These are phyloP conservation scores for Phalacrocorax brasilianus DNA, from an alignment of 2,113 vertebrate genomes.

Conservation along the genomic window DNA sequence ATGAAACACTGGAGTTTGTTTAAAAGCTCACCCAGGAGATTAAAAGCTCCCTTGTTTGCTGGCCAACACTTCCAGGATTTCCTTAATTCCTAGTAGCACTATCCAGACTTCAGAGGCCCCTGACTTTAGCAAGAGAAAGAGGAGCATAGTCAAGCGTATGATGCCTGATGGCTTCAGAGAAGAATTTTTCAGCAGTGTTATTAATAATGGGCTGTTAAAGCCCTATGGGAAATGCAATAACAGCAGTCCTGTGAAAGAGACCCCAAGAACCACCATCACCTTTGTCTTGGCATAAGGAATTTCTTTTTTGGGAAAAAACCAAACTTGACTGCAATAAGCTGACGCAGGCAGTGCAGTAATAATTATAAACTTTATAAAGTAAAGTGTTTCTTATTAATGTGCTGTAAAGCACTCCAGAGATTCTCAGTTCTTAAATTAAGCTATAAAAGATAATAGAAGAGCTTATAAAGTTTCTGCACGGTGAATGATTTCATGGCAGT, in stretches of 20 bases:
- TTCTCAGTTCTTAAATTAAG: constrained; percentile 21
- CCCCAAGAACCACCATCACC: background rate
- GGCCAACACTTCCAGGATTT: background rate
- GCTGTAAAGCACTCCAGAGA: constrained; percentile 10
- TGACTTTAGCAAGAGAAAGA: background rate
- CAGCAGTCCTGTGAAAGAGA: background rate
- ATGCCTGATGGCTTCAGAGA: background rate
- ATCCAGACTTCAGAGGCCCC: background rate
- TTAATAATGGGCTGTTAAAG: background rate
- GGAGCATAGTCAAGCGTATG: background rate
- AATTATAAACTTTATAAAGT: constrained; percentile 34
- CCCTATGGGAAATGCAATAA: background rate
- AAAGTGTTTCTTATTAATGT: constrained; percentile 23
- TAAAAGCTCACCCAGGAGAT: background rate
- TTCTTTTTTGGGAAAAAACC: background rate
- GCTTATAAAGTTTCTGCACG: constrained; percentile 32
- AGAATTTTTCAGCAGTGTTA: background rate
- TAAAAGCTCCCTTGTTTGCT: background rate
- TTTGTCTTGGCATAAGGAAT: background rate
- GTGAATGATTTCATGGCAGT: constrained; percentile 37
- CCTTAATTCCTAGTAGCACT: background rate
- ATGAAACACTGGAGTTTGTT: background rate
- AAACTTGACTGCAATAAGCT: background rate
- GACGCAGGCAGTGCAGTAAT: background rate
- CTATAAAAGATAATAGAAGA: constrained; percentile 49